Conservation (phyloP, 30 jellyfish, hydroid and myxozoan species). For the Aurelia sp. region DNA sequence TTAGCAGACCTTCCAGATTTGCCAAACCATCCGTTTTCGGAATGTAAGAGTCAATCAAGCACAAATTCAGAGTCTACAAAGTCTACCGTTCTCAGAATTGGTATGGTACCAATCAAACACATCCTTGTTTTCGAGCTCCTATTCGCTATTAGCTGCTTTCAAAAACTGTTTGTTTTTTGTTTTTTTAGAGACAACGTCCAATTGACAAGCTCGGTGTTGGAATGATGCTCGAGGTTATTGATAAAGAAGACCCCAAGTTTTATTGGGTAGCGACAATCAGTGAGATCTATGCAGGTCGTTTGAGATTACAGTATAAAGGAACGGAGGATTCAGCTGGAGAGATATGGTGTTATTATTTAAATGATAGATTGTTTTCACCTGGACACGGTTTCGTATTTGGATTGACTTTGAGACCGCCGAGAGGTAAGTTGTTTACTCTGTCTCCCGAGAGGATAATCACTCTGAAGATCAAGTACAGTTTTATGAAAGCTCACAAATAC, state of each 20-base stretch:
- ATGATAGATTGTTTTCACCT: constrained; percentile 73
- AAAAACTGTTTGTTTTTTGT: not conserved
- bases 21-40: too few relatives aligned
- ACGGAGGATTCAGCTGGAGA: constrained; percentile 83
- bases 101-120: too few relatives aligned
- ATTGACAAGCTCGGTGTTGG: constrained; percentile 90
- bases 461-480: too few relatives aligned
- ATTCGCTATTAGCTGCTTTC: too few relatives aligned
- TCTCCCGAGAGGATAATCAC: too few relatives aligned
- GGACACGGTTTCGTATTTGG: constrained; percentile 88
- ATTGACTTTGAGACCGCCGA: constrained; percentile 89
- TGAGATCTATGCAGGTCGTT: constrained; percentile 91
- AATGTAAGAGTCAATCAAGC: too few relatives aligned
- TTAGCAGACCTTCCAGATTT: too few relatives aligned
- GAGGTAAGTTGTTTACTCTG: constrained; percentile 58
- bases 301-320: constrained; percentile 91
- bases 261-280: constrained; percentile 93
- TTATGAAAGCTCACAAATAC: too few relatives aligned
- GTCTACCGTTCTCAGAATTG: too few relatives aligned
- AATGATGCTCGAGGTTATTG: constrained; percentile 84
- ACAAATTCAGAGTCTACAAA: too few relatives aligned
- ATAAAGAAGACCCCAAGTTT: constrained; percentile 82
- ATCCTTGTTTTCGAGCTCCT: too few relatives aligned
- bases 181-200: constrained; percentile 76
- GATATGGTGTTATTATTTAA: constrained; percentile 86